These are phyloP conservation scores for Marisa cornuarietis DNA, from an alignment of 1,140 invertebrate species.

Conservation along the genomic window DNA sequence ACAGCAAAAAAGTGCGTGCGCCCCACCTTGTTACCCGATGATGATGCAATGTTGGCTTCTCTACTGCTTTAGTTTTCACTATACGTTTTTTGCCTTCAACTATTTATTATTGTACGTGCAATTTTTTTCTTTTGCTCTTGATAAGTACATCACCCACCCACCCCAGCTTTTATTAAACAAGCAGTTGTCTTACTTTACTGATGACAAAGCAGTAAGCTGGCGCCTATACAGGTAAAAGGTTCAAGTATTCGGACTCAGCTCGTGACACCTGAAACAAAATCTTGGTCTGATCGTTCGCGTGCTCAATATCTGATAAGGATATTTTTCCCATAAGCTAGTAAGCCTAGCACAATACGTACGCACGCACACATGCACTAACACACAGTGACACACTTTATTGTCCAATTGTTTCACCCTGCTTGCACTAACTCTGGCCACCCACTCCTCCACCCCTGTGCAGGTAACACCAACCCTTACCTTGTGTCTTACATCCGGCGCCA, in stretches of 20 bases:
- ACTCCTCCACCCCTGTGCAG: constrained; percentile 31
- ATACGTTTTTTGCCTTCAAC: background rate
- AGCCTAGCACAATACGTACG: too few relatives aligned
- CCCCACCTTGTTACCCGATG: background rate
- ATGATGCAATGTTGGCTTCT: background rate
- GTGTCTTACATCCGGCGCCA: constrained; percentile 62
- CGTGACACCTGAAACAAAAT: background rate
- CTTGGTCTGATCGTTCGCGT: background rate
- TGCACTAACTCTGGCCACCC: background rate
- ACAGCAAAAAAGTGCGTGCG: too few relatives aligned
- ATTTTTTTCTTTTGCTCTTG: background rate
- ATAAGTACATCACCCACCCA: too few relatives aligned
- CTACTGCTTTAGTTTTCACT: background rate
- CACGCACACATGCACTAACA: too few relatives aligned
- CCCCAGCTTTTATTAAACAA: too few relatives aligned
- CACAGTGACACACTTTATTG: too few relatives aligned
- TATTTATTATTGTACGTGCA: too few relatives aligned
- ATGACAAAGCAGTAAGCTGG: too few relatives aligned
- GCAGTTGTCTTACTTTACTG: too few relatives aligned
- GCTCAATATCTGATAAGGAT: background rate
- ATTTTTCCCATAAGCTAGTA: background rate
- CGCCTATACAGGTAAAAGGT: too few relatives aligned
- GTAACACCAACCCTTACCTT: constrained; percentile 66
- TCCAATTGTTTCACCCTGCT: background rate
- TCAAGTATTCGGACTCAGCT: background rate